A percentile compares a stretch with the other conserved stretches of the same genome.
These are phyloP conservation scores for Malurus leucopterus DNA, from an alignment of 2,797 vertebrate genomes.

Conservation along the genomic window DNA sequence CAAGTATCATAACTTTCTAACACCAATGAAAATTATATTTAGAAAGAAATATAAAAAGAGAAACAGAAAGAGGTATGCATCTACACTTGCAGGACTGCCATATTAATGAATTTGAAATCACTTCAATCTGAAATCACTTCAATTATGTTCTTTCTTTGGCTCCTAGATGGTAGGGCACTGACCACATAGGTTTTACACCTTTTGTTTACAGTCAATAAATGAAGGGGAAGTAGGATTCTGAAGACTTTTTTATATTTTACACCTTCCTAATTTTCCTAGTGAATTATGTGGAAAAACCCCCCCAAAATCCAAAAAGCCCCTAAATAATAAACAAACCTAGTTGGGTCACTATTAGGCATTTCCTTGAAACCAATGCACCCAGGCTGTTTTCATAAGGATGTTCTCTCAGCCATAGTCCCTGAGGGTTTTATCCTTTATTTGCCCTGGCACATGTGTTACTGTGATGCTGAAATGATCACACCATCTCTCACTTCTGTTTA, in stretches of 20 bases:
- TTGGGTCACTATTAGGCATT: not conserved
- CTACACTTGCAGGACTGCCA: not conserved
- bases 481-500: not conserved
- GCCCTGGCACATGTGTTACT: not conserved
- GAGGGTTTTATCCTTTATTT: not conserved
- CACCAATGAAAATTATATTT: not conserved
- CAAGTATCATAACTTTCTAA: not conserved
- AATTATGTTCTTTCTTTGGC: not conserved
- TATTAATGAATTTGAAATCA: not conserved
- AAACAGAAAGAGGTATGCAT: not conserved
- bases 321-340: not conserved
- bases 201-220: not conserved
- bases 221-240: not conserved
- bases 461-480: not conserved
- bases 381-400: not conserved
- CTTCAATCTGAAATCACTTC: not conserved
- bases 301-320: accelerated
- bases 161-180: not conserved
- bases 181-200: not conserved
- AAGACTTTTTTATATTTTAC: not conserved
- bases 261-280: not conserved
- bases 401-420: not conserved
- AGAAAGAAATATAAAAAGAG: not conserved
- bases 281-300: not conserved
- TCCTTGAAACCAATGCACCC: not conserved